A percentile compares a stretch with the other conserved stretches of the same genome.
Conservation (phyloP, 2,113 vertebrate species). For the Cebidichthys violaceus region DNA sequence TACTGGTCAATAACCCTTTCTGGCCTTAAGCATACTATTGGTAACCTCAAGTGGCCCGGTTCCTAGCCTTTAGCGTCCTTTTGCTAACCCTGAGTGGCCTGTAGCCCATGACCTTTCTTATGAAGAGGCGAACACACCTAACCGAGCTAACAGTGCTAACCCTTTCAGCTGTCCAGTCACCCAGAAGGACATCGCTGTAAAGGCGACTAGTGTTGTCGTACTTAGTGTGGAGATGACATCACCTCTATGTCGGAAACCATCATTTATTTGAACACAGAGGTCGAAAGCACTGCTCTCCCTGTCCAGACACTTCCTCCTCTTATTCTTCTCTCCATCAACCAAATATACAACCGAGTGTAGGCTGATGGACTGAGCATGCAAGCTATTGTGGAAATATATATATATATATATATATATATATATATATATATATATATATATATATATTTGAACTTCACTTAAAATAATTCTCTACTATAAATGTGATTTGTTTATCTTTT, state of each 20-base stretch:
- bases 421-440: too few relatives aligned
- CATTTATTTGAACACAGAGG: conserved; percentile 75
- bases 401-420: too few relatives aligned
- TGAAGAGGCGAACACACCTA: conserved; percentile 62
- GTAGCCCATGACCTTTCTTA: conserved; percentile 56
- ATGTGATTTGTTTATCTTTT: neutral
- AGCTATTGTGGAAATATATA: neutral
- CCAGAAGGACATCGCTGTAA: conserved; percentile 79
- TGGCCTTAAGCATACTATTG: conserved; percentile 61
- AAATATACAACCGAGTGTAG: conserved; percentile 5
- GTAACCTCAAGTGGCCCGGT: conserved; percentile 65
- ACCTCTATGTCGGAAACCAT: conserved; percentile 75
- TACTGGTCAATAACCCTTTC: conserved; percentile 56
- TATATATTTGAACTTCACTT: neutral
- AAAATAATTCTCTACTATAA: neutral
- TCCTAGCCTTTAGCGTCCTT: conserved; percentile 55
- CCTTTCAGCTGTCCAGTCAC: conserved; percentile 79
- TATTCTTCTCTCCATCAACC: conserved; percentile 59
- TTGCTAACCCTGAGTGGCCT: conserved; percentile 69
- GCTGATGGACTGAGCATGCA: neutral
- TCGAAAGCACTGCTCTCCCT: conserved; percentile 55
- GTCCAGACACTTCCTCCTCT: conserved; percentile 59
- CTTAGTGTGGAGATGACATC: conserved; percentile 64
- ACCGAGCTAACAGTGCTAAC: conserved; percentile 76
- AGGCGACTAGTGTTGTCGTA: conserved; percentile 53